Conservation (phyloP, 1,140 invertebrate species). For the Nomia melanderi region DNA sequence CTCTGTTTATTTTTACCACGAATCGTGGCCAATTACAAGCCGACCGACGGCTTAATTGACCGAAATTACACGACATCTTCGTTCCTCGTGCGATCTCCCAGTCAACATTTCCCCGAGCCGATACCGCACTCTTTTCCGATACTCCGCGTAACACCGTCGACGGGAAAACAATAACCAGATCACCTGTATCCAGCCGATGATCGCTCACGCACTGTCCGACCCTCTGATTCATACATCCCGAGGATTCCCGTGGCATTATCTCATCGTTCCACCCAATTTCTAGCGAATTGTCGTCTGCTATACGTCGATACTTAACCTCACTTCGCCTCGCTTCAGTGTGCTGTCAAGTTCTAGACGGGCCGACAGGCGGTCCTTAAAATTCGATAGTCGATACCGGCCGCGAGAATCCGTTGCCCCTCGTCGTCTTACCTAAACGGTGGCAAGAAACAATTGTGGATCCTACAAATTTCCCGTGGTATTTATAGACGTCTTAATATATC, state of each 20-base stretch:
- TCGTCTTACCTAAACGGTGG: no score
- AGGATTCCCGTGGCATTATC: neutral
- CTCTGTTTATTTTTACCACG: slow-evolving; percentile 72
- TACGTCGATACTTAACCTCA: slow-evolving; percentile 62
- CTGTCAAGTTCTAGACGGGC: slow-evolving; percentile 42
- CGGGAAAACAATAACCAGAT: slow-evolving; percentile 16
- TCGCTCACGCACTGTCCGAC: neutral
- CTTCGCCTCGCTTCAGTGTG: slow-evolving; percentile 30
- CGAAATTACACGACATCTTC: slow-evolving; percentile 16
- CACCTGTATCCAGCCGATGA: neutral
- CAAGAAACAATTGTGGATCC: no score
- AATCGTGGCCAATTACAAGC: slow-evolving; percentile 50
- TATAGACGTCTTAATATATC: neutral
- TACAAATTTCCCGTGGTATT: neutral
- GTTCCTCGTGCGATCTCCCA: slow-evolving; percentile 4
- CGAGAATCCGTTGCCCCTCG: no score
- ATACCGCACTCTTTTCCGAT: neutral
- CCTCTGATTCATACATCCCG: neutral
- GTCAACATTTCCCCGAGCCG: slow-evolving; percentile 7
- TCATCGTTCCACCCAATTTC: slow-evolving; percentile 7
- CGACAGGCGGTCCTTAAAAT: slow-evolving; percentile 17
- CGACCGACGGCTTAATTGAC: slow-evolving; percentile 34
- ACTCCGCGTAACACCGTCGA: neutral
- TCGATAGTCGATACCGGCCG: slow-evolving; percentile 28
- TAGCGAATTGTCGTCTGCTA: slow-evolving; percentile 30